phyloP scores from a whole-genome alignment of 2,113 vertebrate genomes.

The Peucedramus taeniatus region DNA sequence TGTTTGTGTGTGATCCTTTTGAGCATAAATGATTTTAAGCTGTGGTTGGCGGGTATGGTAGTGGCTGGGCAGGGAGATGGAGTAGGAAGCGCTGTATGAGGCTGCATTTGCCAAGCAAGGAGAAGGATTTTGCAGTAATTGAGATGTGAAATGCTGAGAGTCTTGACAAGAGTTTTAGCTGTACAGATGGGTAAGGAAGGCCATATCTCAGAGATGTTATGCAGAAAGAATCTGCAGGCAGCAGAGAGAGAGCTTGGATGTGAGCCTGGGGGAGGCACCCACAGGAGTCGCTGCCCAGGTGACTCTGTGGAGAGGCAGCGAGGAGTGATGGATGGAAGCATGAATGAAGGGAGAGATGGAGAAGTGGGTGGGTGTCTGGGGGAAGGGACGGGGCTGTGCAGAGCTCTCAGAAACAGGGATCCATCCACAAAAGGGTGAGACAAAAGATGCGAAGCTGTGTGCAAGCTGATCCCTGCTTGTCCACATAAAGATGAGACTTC shows the following conservation, averaged over 20 bases:
- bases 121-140: conserved; percentile 68
- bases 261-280: conserved; percentile 49
- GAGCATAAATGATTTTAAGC: conserved; percentile 55
- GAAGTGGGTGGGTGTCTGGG: background rate
- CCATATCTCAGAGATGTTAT: conserved; percentile 66
- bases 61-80: conserved; percentile 54
- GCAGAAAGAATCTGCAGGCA: conserved; percentile 61
- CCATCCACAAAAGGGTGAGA: background rate
- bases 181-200: conserved; percentile 68
- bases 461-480: background rate
- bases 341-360: background rate
- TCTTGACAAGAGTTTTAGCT: conserved; percentile 70
- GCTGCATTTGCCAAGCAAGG: conserved; percentile 61
- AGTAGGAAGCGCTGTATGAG: conserved; percentile 51
- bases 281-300: conserved; percentile 52
- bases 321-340: background rate
- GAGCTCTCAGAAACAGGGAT: background rate
- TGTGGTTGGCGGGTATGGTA: conserved; percentile 46
- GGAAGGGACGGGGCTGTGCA: background rate
- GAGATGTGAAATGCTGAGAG: conserved; percentile 67
- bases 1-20: conserved; percentile 43
- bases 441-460: background rate
- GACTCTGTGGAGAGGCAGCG: background rate
- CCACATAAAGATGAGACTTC: background rate
- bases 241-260: conserved; percentile 41